Conservation (phyloP, 2,888 invertebrate genomes). For the Apodemia mormo region DNA sequence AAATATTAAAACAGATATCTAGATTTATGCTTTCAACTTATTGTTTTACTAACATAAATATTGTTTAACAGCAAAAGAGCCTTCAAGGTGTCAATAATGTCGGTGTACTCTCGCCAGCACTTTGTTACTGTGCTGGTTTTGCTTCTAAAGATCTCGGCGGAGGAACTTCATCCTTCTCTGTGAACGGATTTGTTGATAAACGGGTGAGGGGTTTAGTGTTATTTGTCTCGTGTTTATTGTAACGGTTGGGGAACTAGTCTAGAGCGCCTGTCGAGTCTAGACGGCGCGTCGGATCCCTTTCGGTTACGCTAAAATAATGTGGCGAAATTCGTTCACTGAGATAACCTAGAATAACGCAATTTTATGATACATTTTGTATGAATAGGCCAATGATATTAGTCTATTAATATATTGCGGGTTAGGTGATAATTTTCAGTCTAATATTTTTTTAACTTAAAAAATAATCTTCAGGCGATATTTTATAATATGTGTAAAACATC, state of each 20-base stretch:
- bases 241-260: conserved; percentile 65
- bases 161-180: conserved; percentile 51
- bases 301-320: conserved; percentile 74
- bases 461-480: too few relatives aligned
- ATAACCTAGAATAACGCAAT: neutral
- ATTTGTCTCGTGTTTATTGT: conserved; percentile 42
- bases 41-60: neutral
- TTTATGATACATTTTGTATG: neutral
- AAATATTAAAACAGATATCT: too few relatives aligned
- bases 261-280: conserved; percentile 71
- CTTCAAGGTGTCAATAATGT: conserved; percentile 38
- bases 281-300: conserved; percentile 71
- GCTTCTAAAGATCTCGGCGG: conserved; percentile 47
- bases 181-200: conserved; percentile 57
- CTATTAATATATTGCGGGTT: too few relatives aligned
- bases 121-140: conserved; percentile 45
- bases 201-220: conserved; percentile 46
- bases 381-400: too few relatives aligned
- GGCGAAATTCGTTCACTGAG: conserved; percentile 42
- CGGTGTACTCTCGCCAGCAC: conserved; percentile 47
- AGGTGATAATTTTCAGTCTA: too few relatives aligned
- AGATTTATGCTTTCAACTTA: neutral
- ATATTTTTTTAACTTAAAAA: too few relatives aligned
- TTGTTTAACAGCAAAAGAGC: conserved; percentile 24
- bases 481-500: too few relatives aligned